Evolutionary conservation across 2,113 vertebrate genomes (phyloP).

Genomic region (Vidua macroura): DNA sequence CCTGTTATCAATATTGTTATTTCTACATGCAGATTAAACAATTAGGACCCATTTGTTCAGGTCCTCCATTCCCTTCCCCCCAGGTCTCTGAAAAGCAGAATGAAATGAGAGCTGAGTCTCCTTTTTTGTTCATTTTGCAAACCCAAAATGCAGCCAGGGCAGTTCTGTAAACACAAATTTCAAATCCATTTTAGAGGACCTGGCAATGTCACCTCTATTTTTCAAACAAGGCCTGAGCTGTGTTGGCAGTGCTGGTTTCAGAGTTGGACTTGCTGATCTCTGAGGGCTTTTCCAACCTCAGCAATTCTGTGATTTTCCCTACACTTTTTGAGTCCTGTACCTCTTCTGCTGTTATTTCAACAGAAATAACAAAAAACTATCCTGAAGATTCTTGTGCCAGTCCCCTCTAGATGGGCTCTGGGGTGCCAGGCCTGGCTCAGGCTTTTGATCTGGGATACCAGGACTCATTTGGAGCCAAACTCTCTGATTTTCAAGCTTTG

Average conservation of each 20-base stretch:
- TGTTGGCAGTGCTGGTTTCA: not conserved
- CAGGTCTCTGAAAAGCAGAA: not conserved
- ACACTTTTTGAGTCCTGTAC: not conserved
- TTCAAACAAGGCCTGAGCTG: not conserved
- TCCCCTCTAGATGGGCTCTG: not conserved
- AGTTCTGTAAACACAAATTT: not conserved
- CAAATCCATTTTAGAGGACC: not conserved
- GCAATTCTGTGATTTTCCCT: not conserved
- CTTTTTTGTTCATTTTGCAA: not conserved
- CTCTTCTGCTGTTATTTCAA: not conserved
- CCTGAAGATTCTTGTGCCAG: not conserved
- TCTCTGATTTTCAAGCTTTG: not conserved
- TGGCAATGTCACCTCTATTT: not conserved
- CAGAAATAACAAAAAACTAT: rapidly evolving
- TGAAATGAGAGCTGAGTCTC: not conserved
- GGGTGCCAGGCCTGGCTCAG: not conserved
- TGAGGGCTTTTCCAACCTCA: not conserved
- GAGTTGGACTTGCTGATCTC: not conserved
- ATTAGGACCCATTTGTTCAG: not conserved
- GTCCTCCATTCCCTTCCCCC: not conserved
- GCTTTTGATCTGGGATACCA: not conserved
- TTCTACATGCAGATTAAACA: not conserved
- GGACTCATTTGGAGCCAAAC: not conserved
- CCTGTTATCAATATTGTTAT: not conserved
- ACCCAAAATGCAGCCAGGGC: not conserved